Evolutionary conservation across 1,140 invertebrate genomes (phyloP).

Genomic region (Bombus pascuorum): DNA sequence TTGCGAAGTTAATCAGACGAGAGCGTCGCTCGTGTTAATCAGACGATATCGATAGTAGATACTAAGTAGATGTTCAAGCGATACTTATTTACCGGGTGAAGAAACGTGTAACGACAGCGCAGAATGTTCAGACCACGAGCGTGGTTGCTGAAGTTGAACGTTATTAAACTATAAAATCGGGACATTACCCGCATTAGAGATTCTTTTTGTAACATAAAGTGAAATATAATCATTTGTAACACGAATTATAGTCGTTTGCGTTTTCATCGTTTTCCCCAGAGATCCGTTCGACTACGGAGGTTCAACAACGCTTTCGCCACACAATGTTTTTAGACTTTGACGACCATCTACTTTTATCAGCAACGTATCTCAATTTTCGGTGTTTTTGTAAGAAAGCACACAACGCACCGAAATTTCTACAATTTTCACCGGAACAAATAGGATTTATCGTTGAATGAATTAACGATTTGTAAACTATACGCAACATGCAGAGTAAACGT

Average conservation of each 20-base stretch:
- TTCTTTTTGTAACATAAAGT: slow-evolving; percentile 76
- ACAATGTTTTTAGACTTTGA: not conserved
- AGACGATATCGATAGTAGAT: slow-evolving; percentile 50
- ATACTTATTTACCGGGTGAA: slow-evolving; percentile 50
- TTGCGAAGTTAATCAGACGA: not conserved
- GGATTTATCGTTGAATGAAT: too few species aligned
- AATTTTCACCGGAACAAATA: too few species aligned
- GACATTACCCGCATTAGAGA: slow-evolving; percentile 63
- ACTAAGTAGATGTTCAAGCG: slow-evolving; percentile 60
- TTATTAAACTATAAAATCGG: slow-evolving; percentile 51
- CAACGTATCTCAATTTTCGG: too few species aligned
- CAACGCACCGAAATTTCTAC: too few species aligned
- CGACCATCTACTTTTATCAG: too few species aligned
- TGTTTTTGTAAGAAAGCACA: too few species aligned
- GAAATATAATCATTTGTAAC: slow-evolving; percentile 78
- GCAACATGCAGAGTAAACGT: too few species aligned
- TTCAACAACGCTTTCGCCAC: not conserved
- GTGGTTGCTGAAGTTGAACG: slow-evolving; percentile 41
- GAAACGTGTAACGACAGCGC: not conserved
- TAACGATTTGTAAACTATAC: too few species aligned
- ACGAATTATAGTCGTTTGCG: not conserved
- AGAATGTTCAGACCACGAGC: slow-evolving; percentile 31
- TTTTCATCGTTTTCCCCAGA: not conserved
- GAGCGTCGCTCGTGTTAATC: slow-evolving; percentile 47
- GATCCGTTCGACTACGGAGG: not conserved